Conservation (phyloP, 2,888 invertebrate genomes). For the Helobdella robusta region DNA sequence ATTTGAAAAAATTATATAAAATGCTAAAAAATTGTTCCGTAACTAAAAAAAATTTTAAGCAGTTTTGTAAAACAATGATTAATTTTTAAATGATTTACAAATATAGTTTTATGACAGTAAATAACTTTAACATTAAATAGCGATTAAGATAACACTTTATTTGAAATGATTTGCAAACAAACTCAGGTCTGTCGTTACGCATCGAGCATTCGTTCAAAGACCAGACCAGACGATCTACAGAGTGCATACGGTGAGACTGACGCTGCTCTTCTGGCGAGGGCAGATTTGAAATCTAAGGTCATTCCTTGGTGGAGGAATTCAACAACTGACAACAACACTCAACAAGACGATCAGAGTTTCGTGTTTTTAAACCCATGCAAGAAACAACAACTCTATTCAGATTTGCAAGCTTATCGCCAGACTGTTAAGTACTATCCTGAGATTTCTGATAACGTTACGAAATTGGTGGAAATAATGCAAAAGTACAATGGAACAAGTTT, state of each 20-base stretch:
- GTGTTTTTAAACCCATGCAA: slow-evolving; percentile 10
- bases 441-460: not conserved
- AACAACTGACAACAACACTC: not conserved
- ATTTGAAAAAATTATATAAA: not conserved
- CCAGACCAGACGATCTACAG: slow-evolving; percentile 18
- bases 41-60: too few relatives aligned
- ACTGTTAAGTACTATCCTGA: not conserved
- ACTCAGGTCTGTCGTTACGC: slow-evolving; percentile 12
- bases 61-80: not conserved
- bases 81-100: not conserved
- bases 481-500: too few relatives aligned
- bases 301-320: slow-evolving; percentile 11
- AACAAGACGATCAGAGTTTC: too few relatives aligned
- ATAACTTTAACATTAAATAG: too few relatives aligned
- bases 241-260: slow-evolving; percentile 11
- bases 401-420: not conserved
- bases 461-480: not conserved
- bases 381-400: not conserved
- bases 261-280: not conserved
- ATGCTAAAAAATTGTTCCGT: not conserved
- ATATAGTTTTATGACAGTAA: too few relatives aligned
- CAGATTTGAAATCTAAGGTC: not conserved
- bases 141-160: too few relatives aligned
- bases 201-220: not conserved
- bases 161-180: too few relatives aligned